Evolutionary conservation across 2,888 invertebrate genomes (phyloP).

Genomic region (Idaea aversata): DNA sequence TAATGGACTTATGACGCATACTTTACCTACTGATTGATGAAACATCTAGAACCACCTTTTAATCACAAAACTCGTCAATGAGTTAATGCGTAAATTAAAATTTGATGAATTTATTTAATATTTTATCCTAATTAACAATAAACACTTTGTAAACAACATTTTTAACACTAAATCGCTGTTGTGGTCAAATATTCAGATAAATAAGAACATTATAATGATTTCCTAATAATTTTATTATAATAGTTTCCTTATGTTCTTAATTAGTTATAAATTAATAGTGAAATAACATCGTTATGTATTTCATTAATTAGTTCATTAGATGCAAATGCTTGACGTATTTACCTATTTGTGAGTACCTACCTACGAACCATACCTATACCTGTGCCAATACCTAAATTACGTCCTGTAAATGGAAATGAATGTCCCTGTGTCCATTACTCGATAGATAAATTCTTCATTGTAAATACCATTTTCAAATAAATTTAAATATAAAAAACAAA

Average conservation of each 20-base stretch:
- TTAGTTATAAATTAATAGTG: conserved; percentile 12
- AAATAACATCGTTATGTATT: background rate
- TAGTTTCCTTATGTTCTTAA: conserved; percentile 22
- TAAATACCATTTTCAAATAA: too few species aligned
- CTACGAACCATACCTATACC: too few species aligned
- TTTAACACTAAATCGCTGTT: conserved; percentile 6
- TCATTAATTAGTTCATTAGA: background rate
- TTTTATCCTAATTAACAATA: conserved; percentile 3
- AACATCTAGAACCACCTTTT: too few species aligned
- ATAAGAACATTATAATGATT: conserved; percentile 14
- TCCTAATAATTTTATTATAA: conserved; percentile 17
- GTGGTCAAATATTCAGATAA: conserved; percentile 14
- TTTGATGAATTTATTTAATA: background rate
- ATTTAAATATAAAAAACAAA: too few species aligned
- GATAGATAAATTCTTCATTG: too few species aligned
- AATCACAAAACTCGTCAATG: too few species aligned
- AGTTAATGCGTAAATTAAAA: background rate
- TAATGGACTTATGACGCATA: too few species aligned
- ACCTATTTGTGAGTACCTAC: background rate
- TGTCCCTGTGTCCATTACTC: too few species aligned
- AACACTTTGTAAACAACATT: conserved; percentile 9
- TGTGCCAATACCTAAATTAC: too few species aligned
- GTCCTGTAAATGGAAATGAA: too few species aligned
- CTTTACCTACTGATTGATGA: too few species aligned
- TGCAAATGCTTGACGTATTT: background rate